Evolutionary conservation across 2,797 vertebrate genomes (phyloP).

Genomic region (Fundulus diaphanus): DNA sequence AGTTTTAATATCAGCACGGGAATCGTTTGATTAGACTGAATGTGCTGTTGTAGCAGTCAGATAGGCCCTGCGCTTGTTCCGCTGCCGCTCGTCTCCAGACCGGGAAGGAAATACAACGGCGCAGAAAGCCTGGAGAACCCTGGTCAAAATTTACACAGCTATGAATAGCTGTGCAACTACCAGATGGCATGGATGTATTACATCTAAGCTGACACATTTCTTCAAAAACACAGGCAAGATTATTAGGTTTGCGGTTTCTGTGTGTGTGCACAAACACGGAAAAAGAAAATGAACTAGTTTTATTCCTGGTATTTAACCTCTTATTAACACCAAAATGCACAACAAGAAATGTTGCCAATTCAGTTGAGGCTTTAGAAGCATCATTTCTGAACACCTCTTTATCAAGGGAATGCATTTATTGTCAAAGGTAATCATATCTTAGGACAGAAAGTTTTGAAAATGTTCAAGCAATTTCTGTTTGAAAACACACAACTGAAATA

Average conservation of each 20-base stretch:
- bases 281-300: neutral
- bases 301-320: neutral
- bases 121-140: neutral
- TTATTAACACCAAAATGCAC: neutral
- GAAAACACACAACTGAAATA: too few species aligned
- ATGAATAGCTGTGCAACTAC: neutral
- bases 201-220: neutral
- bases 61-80: constrained; percentile 11
- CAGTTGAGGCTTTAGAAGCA: neutral
- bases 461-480: too few species aligned
- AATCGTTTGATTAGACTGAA: constrained; percentile 49
- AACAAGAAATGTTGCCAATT: neutral
- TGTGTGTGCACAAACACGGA: neutral
- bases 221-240: neutral
- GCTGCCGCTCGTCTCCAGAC: constrained; percentile 27
- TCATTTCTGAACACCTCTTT: neutral
- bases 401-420: neutral
- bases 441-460: neutral
- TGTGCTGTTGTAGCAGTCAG: constrained; percentile 41
- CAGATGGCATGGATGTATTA: neutral
- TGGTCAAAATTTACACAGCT: neutral
- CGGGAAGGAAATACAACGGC: neutral
- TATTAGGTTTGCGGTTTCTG: neutral
- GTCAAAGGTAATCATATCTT: neutral
- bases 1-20: constrained; percentile 50